A percentile compares a stretch with the other conserved stretches of the same genome.
Conservation (phyloP, 30 jellyfish, hydroid and myxozoan species). For the Pseudorhiza aurosa region DNA sequence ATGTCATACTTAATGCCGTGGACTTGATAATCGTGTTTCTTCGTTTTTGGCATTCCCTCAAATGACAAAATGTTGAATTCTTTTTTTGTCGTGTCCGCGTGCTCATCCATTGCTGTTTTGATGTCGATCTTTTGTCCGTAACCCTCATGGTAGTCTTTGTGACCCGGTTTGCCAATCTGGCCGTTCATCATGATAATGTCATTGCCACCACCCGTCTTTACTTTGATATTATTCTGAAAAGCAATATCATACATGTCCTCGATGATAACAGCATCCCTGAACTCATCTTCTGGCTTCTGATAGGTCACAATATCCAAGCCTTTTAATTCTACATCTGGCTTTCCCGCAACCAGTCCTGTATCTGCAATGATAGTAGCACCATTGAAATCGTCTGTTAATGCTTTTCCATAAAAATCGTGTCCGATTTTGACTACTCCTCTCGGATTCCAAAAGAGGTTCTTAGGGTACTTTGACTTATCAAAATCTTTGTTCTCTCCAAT, state of each 20-base stretch:
- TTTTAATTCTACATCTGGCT: not conserved
- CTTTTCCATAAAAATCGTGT: conserved; percentile 34
- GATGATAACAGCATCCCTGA: not conserved
- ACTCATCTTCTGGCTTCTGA: not conserved
- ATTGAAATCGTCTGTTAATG: conserved; percentile 4
- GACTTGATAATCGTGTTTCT: not conserved
- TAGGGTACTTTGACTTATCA: conserved; percentile 21
- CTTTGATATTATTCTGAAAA: not conserved
- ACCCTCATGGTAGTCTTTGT: not conserved
- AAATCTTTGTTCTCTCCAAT: conserved; percentile 12
- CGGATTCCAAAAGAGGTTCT: conserved; percentile 34
- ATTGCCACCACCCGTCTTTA: conserved; percentile 35
- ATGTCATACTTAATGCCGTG: conserved; percentile 4
- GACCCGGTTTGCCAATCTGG: conserved; percentile 34
- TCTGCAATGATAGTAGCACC: conserved; percentile 37
- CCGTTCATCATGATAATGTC: conserved; percentile 32
- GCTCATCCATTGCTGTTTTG: not conserved
- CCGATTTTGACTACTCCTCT: conserved; percentile 16
- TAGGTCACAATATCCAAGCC: conserved; percentile 36
- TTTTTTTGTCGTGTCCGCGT: not conserved
- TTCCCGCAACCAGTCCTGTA: conserved; percentile 8
- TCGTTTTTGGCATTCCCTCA: conserved; percentile 24
- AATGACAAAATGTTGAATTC: conserved; percentile 23
- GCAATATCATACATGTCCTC: conserved; percentile 32
- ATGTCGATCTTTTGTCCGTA: conserved; percentile 5